Evolutionary conservation across 1,140 invertebrate species (phyloP), one percentile per base, ranked within the genome.

Genomic region (Heterodera schachtii): DNA sequence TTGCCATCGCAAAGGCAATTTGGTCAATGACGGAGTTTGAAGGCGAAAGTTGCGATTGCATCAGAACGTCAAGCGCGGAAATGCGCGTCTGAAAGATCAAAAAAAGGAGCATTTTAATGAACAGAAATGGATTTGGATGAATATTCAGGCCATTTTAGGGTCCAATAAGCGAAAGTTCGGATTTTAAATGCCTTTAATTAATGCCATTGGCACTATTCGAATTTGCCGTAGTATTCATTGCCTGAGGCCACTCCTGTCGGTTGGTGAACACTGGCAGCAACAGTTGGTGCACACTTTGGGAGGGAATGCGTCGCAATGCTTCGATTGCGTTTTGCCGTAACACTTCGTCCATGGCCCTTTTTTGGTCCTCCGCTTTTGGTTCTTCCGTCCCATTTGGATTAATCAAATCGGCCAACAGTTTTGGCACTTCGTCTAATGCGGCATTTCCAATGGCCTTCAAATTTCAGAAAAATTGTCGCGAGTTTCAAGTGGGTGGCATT

Each of bases 381-480:
- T 83, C 57, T 86, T 86, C 79, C 86, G 83, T 74, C 86, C 82
- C 21, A 86, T 80, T 66, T 83, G 73, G 43, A 66, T 57, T 57
- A 86, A 80, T 67, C 80, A 73, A 31, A 78, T 73, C 19, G 1
- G 13, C 44, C 69, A 71, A 71, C 19, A 13, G 9, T 13, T 71
- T 11, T 6, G 69, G 69, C 69, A 71, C 69, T 46, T 41, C 31
- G 67, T 88, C 86, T 44, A 89, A 60, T 57, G 80, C 87, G 49
- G 87, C 88, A 67, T 88, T 88, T 73, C 84, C 87, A 16, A 88
- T 64, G 43, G 83, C 73, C 76, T 89, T 89, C 73, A 89, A 77
- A 43, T 43, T 46, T 52, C 4, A 2, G 57, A 19, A 11, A 64
- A 19, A 64, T 64, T 64, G 57, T 13, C 57, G 4, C 57, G 19